Percentiles rank a stretch among this genome's conserved stretches.
phyloP scores from a whole-genome alignment of 1,140 invertebrate species.

The Parasteatoda tepidariorum region DNA sequence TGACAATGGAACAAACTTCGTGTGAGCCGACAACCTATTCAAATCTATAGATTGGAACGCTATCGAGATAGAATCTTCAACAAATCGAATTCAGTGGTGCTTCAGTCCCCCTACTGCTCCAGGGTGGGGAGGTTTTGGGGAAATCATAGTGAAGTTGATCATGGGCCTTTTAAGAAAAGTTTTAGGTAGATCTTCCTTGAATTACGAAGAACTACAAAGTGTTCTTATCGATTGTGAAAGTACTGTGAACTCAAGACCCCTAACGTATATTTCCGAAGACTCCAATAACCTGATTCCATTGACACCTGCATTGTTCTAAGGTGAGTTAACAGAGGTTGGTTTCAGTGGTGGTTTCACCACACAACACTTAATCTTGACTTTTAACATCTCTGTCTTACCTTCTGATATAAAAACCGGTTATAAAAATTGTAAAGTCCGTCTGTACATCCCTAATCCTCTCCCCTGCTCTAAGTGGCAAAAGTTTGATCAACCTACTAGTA shows the following conservation, averaged over 20 bases:
- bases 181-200: background rate
- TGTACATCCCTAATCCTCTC: too few relatives aligned
- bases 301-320: too few relatives aligned
- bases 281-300: background rate
- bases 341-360: too few relatives aligned
- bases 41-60: slow-evolving; percentile 23
- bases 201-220: background rate
- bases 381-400: too few relatives aligned
- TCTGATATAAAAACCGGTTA: too few relatives aligned
- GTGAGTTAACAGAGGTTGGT: background rate
- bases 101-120: background rate
- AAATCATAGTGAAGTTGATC: background rate
- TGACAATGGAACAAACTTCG: too few relatives aligned
- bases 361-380: too few relatives aligned
- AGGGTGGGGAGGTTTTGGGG: too few relatives aligned
- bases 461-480: too few relatives aligned
- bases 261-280: background rate
- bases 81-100: background rate
- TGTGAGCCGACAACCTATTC: too few relatives aligned
- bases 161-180: background rate
- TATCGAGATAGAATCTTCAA: background rate
- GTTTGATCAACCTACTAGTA: too few relatives aligned
- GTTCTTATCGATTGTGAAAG: background rate
- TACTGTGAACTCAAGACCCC: background rate
- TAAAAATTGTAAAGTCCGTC: too few relatives aligned